phyloP scores from a whole-genome alignment of 2,888 invertebrate species.

The Esperia sulphurella region DNA sequence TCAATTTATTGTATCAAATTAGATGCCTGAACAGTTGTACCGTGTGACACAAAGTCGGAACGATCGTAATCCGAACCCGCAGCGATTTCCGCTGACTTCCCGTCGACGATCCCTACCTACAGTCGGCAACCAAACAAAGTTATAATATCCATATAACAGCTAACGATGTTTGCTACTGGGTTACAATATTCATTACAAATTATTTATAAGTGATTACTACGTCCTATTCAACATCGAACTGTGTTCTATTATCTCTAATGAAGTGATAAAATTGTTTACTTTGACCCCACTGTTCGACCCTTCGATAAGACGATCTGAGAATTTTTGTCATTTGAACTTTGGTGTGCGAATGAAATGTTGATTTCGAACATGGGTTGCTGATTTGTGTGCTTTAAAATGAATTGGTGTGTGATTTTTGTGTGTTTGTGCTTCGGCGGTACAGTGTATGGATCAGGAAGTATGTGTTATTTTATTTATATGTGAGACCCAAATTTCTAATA shows the following conservation, averaged over 20 bases:
- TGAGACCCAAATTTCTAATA: no score
- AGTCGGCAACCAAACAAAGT: conserved; percentile 4
- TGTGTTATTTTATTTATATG: conserved; percentile 23
- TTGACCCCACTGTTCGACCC: conserved; percentile 55
- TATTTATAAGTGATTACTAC: conserved; percentile 21
- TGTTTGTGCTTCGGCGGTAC: conserved; percentile 53
- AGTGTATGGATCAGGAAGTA: conserved; percentile 57
- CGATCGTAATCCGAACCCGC: conserved; percentile 25
- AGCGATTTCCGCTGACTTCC: conserved; percentile 42
- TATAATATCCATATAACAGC: conserved; percentile 2
- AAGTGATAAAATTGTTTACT: conserved; percentile 61
- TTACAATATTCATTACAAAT: conserved; percentile 46
- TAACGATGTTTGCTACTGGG: conserved; percentile 27
- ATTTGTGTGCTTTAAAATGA: conserved; percentile 47
- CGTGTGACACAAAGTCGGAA: background rate
- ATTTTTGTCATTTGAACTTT: conserved; percentile 55
- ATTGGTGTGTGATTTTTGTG: conserved; percentile 60
- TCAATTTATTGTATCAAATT: background rate
- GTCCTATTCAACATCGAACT: conserved; percentile 30
- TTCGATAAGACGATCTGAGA: conserved; percentile 39
- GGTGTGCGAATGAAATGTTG: conserved; percentile 38
- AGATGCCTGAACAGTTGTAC: background rate
- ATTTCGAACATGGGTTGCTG: conserved; percentile 42
- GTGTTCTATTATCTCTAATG: conserved; percentile 42
- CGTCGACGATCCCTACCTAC: conserved; percentile 12